Conservation (phyloP, 2,888 invertebrate species). For the Sturmia bella region DNA sequence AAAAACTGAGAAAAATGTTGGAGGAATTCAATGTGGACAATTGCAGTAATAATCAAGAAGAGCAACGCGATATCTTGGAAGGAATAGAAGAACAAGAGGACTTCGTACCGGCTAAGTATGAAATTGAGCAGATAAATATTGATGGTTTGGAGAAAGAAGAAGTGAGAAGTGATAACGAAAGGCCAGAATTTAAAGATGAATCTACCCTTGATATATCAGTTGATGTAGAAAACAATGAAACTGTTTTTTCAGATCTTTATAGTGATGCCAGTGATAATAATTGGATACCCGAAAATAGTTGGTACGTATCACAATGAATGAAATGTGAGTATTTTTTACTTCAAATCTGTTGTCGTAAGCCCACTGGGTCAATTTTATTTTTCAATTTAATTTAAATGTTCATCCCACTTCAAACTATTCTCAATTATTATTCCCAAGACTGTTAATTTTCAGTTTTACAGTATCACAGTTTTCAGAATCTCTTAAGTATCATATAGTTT, state of each 20-base stretch:
- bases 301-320: conserved; percentile 3
- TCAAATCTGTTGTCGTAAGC: no score
- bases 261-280: conserved; percentile 20
- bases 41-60: neutral
- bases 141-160: neutral
- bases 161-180: neutral
- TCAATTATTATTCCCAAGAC: no score
- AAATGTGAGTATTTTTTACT: no score
- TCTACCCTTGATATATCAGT: neutral
- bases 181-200: neutral
- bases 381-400: no score
- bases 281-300: neutral
- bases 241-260: neutral
- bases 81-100: neutral
- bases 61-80: neutral
- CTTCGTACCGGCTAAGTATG: conserved; percentile 1
- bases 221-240: neutral
- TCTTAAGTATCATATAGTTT: no score
- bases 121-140: conserved; percentile 37
- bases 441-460: no score
- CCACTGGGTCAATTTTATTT: no score
- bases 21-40: neutral
- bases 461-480: no score
- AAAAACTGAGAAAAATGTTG: conserved; percentile 42
- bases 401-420: no score